Percentiles rank a stretch among this genome's conserved stretches.
These are phyloP conservation scores for Baccha elongata DNA, from an alignment of 2,888 invertebrate genomes.

Conservation along the genomic window DNA sequence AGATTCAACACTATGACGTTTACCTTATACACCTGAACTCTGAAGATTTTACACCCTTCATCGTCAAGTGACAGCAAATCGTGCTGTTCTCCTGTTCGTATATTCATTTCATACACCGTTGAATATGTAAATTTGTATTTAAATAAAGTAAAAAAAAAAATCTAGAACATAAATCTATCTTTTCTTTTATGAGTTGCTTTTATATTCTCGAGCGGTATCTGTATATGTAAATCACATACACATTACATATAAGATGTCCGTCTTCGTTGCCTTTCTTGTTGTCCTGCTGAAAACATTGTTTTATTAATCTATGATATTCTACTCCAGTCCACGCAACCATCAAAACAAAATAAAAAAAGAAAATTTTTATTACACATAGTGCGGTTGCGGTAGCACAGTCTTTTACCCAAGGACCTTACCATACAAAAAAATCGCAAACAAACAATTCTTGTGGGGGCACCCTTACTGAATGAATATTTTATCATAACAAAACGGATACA, in stretches of 20 bases:
- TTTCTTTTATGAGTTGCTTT: slow-evolving; percentile 17
- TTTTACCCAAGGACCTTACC: slow-evolving; percentile 23
- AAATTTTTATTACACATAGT: slow-evolving; percentile 29
- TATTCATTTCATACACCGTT: no score
- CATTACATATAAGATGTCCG: no score
- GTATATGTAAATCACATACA: background rate
- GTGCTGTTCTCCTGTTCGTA: slow-evolving; percentile 11
- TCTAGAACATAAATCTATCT: slow-evolving; percentile 4
- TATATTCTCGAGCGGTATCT: background rate
- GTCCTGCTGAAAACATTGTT: slow-evolving; percentile 41
- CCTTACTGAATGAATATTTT: slow-evolving; percentile 41
- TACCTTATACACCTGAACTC: slow-evolving; percentile 20
- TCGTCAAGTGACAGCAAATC: background rate
- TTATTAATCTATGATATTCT: slow-evolving; percentile 48
- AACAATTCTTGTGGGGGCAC: slow-evolving; percentile 36
- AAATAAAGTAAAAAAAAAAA: background rate
- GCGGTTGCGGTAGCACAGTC: slow-evolving; percentile 18
- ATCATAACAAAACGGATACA: slow-evolving; percentile 43
- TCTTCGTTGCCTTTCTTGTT: slow-evolving; percentile 14
- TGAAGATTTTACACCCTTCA: slow-evolving; percentile 1
- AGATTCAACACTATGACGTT: slow-evolving; percentile 7
- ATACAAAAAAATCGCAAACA: slow-evolving; percentile 20
- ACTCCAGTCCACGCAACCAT: slow-evolving; percentile 51
- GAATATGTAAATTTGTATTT: slow-evolving; percentile 15
- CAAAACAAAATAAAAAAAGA: slow-evolving; percentile 13